Base-by-base conservation (phyloP, 2,797 vertebrate genomes). In the Melanotaenia trifasciata region DNA sequence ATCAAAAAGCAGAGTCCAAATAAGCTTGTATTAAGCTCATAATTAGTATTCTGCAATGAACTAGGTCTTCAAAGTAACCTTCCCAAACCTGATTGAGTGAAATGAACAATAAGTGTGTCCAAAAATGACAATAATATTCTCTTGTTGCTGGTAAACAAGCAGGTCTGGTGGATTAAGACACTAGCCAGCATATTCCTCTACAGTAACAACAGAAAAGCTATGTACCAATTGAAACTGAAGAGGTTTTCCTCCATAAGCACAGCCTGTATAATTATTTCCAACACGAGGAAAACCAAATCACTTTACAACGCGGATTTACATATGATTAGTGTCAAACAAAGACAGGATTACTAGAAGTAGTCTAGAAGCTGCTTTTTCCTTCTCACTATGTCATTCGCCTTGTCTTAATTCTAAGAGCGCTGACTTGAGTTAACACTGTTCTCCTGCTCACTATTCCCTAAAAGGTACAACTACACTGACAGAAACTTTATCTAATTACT, bases 241-340 rank as follows among this genome's bases (percentile, higher is more conserved):
- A 91, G 90, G 85, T 86, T 90, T 90, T 89, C 77, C 80, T 85
- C 72, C 84, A 81, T 82, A 89, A 87, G 84, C 81, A 69, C 83
- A 78, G 87, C 83, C 88, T 81, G 86, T 90, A 86, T 94, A 93
- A 95, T 94, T 93, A 94, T 94, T 93, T 93, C 90, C 93, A 92
- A 93, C 88, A 88, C 69, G 81, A 83, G 90, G 90, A 93, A 93
- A 90, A 92, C 81, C 87, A 93, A 93, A 93, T 94, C 92, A 93
- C 92, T 94, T 93, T 92, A 92, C 89, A 91, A 92, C 86, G 89
- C 76, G 89, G 92, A 93, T 94, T 95, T 94, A 90, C 93, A 94
- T 94, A 92, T 93, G 81, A 93, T 94, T 94, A 92, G 80, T 65
- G 88, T 91, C 89, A 82, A 90, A 92, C 89, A 94, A 94, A 94